Percentiles rank a stretch among this genome's conserved stretches.
Evolutionary conservation across 2,888 invertebrate genomes (phyloP).

Genomic region (Cataglyphis altisquamis): DNA sequence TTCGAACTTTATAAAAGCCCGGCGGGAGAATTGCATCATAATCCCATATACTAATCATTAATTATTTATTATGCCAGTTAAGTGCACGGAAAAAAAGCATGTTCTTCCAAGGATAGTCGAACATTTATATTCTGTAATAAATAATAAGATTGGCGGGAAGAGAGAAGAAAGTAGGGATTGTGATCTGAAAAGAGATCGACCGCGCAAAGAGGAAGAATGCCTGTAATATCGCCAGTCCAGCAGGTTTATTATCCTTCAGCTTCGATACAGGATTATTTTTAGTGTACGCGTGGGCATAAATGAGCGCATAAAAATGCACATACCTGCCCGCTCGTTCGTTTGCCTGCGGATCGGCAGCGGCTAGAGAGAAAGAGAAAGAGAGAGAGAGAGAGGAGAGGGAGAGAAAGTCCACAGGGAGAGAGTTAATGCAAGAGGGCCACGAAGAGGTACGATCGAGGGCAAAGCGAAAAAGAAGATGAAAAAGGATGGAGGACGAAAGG

Average conservation of each 20-base stretch:
- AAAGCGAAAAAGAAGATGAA: constrained; percentile 57
- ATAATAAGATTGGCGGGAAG: constrained; percentile 24
- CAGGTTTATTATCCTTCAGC: constrained; percentile 71
- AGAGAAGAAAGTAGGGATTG: constrained; percentile 1
- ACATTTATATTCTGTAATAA: constrained; percentile 34
- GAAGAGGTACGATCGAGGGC: constrained; percentile 44
- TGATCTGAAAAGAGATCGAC: constrained; percentile 61
- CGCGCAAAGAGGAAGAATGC: constrained; percentile 62
- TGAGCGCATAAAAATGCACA: constrained; percentile 81
- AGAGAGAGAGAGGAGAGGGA: constrained; percentile 32
- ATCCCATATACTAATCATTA: constrained; percentile 17
- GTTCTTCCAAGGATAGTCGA: constrained; percentile 2
- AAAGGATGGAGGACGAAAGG: constrained; percentile 42
- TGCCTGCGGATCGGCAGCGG: constrained; percentile 62
- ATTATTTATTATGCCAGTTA: constrained; percentile 43
- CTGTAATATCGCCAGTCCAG: constrained; percentile 42
- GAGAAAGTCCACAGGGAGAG: constrained; percentile 51
- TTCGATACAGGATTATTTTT: constrained; percentile 80
- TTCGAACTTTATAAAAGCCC: constrained; percentile 4
- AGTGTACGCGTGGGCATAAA: constrained; percentile 80
- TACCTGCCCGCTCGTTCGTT: constrained; percentile 77
- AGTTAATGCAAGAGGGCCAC: constrained; percentile 48
- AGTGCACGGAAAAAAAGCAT: neutral
- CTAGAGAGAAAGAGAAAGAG: constrained; percentile 52
- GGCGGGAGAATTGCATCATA: constrained; percentile 37